Conservation (phyloP, 2,888 invertebrate species). For the Salpingus planirostris region DNA sequence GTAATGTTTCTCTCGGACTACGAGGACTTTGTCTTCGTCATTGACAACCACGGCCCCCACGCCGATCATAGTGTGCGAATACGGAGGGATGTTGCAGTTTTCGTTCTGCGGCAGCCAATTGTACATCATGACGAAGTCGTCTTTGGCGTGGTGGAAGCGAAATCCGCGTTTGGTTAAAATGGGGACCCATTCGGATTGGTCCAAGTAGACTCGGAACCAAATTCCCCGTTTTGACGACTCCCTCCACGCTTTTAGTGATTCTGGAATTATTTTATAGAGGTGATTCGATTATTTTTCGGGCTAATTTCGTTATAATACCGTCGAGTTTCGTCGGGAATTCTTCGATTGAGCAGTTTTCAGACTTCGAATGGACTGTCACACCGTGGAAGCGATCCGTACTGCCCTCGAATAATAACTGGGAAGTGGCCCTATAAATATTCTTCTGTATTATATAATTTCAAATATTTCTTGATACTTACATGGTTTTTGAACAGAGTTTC, state of each 20-base stretch:
- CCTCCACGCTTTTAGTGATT: slow-evolving; percentile 60
- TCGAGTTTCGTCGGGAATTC: slow-evolving; percentile 48
- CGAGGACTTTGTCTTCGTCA: slow-evolving; percentile 64
- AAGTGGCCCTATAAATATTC: too few relatives aligned
- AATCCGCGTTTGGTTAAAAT: slow-evolving; percentile 68
- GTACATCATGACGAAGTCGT: slow-evolving; percentile 69
- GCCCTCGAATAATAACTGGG: too few relatives aligned
- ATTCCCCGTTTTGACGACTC: slow-evolving; percentile 60
- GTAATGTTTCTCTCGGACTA: slow-evolving; percentile 66
- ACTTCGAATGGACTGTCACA: slow-evolving; percentile 57
- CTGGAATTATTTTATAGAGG: too few relatives aligned
- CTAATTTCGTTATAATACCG: slow-evolving; percentile 42
- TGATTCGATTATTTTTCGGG: too few relatives aligned
- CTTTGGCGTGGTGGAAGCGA: slow-evolving; percentile 78
- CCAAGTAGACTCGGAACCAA: slow-evolving; percentile 71
- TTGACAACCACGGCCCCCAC: slow-evolving; percentile 83
- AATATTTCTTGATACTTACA: too few relatives aligned
- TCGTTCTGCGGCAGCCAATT: slow-evolving; percentile 65
- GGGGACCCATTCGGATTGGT: slow-evolving; percentile 68
- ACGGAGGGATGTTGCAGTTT: slow-evolving; percentile 59
- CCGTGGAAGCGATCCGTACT: slow-evolving; percentile 60
- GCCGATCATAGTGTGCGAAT: slow-evolving; percentile 73
- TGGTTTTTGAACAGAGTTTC: too few relatives aligned
- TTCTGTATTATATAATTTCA: too few relatives aligned
- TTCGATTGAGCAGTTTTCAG: slow-evolving; percentile 45